phyloP scores from a whole-genome alignment of 2,113 vertebrate species.

The Aegotheles bennettii region DNA sequence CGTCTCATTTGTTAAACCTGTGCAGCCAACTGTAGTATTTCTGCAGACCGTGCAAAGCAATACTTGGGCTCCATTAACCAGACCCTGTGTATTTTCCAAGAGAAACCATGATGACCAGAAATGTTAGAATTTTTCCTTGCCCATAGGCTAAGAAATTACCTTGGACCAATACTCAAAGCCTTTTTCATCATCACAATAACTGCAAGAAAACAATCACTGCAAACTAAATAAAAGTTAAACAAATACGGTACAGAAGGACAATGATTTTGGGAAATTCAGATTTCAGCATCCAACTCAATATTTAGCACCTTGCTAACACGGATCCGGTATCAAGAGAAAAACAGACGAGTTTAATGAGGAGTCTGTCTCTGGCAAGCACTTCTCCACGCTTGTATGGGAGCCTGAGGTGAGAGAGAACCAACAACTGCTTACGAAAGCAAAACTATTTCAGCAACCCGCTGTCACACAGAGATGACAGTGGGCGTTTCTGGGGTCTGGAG shows the following conservation, averaged over 20 bases:
- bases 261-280: not conserved
- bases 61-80: not conserved
- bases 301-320: not conserved
- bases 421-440: not conserved
- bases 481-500: not conserved
- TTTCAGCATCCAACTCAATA: not conserved
- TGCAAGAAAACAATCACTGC: not conserved
- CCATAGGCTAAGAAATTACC: not conserved
- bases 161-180: not conserved
- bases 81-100: not conserved
- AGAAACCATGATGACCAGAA: not conserved
- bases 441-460: not conserved
- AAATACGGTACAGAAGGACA: not conserved
- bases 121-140: not conserved
- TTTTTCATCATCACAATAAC: not conserved
- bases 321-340: not conserved
- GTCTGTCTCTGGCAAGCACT: not conserved
- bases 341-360: not conserved
- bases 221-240: not conserved
- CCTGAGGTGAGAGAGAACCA: not conserved
- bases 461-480: not conserved
- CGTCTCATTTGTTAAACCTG: not conserved
- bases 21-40: not conserved
- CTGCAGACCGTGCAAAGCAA: not conserved
- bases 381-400: accelerated